Percentiles rank a stretch among this genome's conserved stretches.
These are phyloP conservation scores for chimpanzee (Pan troglodytes) DNA, from an alignment of 2,113 vertebrate species.

Conservation along the genomic window NHGRI_mPanTro3-v2.1_pri NC_072401.2:12126501-12127000, in stretches of 20 bases:
- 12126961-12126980: not conserved
- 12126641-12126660: too few species aligned
- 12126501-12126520: not conserved
- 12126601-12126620: not conserved
- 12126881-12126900: not conserved
- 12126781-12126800: not conserved
- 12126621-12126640: not conserved
- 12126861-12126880: not conserved
- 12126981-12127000: not conserved
- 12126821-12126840: not conserved
- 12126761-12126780: not conserved
- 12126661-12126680: not conserved
- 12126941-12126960: not conserved
- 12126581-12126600: not conserved
- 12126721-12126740: not conserved
- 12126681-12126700: too few species aligned
- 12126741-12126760: not conserved
- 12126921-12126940: not conserved
- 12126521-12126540: not conserved
- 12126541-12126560: too few species aligned
- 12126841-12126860: not conserved
- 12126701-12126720: not conserved
- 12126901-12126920: not conserved
- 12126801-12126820: not conserved
- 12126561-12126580: not conserved